Percentiles rank a stretch among this genome's conserved stretches.
phyloP scores from a whole-genome alignment of 2,888 invertebrate species.

The Ectemnius cavifrons region DNA sequence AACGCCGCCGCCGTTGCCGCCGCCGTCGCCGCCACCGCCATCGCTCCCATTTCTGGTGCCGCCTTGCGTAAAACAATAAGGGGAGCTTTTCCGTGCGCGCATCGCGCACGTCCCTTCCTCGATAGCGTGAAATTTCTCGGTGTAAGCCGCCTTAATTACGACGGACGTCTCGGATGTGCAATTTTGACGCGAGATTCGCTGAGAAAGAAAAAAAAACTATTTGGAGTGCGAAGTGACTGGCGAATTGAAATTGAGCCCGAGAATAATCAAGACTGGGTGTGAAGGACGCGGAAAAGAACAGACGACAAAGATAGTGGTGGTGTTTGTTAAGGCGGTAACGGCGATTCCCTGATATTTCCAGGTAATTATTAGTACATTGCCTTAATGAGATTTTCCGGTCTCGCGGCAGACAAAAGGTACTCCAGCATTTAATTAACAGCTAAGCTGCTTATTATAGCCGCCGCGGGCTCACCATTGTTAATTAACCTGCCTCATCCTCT shows the following conservation, averaged over 20 bases:
- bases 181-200: too few species aligned
- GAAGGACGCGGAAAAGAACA: neutral
- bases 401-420: conserved; percentile 37
- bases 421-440: conserved; percentile 53
- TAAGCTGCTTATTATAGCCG: conserved; percentile 58
- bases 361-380: conserved; percentile 51
- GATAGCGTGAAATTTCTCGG: conserved; percentile 16
- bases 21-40: neutral
- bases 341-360: conserved; percentile 38
- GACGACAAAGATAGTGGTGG: neutral
- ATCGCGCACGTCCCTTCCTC: conserved; percentile 2
- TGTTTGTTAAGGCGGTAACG: conserved; percentile 21
- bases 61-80: conserved; percentile 24
- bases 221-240: too few species aligned
- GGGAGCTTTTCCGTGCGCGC: neutral
- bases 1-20: neutral
- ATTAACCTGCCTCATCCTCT: conserved; percentile 43
- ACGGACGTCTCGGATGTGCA: neutral
- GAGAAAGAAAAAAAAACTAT: too few species aligned
- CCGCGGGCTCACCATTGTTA: conserved; percentile 39
- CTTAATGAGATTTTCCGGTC: conserved; percentile 50
- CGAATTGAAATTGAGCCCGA: too few species aligned
- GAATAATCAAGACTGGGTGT: too few species aligned
- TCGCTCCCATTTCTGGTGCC: conserved; percentile 14
- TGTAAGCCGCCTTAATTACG: neutral